These are phyloP conservation scores for Spizaetus ornatus DNA, from an alignment of 2,113 vertebrate genomes.

Conservation along the genomic window DNA sequence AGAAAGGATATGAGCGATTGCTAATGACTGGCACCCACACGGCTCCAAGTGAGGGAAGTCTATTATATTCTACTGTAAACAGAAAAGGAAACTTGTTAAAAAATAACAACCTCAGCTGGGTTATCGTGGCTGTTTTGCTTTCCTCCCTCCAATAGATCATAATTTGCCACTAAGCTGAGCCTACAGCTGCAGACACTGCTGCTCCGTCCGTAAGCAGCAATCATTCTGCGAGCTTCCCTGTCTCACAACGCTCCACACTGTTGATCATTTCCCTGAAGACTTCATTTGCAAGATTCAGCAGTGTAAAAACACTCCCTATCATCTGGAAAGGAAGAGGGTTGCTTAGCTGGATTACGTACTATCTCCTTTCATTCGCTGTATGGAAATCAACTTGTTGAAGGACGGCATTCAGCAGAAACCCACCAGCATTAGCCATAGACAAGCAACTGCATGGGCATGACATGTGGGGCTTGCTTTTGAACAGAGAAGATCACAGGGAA, in stretches of 20 bases:
- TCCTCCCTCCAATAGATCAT: not conserved
- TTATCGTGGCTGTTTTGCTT: not conserved
- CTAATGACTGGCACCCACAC: not conserved
- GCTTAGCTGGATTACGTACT: not conserved
- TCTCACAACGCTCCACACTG: not conserved
- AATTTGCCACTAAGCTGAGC: not conserved
- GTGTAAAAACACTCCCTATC: not conserved
- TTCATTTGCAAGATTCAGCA: constrained; percentile 27
- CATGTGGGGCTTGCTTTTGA: not conserved
- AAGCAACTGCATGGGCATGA: not conserved
- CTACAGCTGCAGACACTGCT: not conserved
- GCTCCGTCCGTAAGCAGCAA: not conserved
- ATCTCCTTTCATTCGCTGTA: not conserved
- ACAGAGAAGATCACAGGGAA: not conserved
- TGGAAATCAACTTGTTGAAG: not conserved
- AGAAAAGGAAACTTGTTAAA: not conserved
- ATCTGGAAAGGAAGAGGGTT: not conserved
- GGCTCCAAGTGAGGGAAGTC: not conserved
- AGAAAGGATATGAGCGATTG: not conserved
- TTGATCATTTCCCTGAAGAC: constrained; percentile 28
- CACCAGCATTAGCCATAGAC: not conserved
- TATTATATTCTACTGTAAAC: not conserved
- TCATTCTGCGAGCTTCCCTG: not conserved
- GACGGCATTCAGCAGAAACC: not conserved
- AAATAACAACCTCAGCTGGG: not conserved